Base-by-base conservation (phyloP, 30 jellyfish, hydroid and myxozoan species). In the Clytia hemisphaerica region DNA sequence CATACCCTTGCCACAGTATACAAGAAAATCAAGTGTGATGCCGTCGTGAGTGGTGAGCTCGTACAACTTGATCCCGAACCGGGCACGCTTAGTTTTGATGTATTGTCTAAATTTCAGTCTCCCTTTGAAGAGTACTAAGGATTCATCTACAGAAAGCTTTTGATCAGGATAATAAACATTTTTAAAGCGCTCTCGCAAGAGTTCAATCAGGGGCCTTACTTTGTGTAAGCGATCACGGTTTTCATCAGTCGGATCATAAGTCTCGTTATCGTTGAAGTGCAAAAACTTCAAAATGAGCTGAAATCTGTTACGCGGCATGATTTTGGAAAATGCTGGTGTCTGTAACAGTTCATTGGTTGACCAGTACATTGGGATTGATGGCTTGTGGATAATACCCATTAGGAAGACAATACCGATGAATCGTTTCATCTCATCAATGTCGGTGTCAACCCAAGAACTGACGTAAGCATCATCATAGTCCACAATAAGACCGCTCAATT, bases 171-270 rank as follows among this genome's bases (percentile, higher is more conserved):
- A 30, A 29, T 21, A 62, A 21, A 62, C 71, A 29, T 37, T 62
- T 62, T 37, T 62, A 37, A 32, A 29, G 21, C 72, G 7, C 67
- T 62, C 68, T 10, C 76, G 32, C 24, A 62, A 21, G n/a, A 62
- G 76, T 29, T 25, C 76, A 21, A 62, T 32, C 36, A 62, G 37
- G 32, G 76, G 73, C 21, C 71, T 29, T 7, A 62, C 76, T 62
- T 62, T 62, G 34, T 62, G 76, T 62, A 62, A 9, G 29, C 72
- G 72, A 62, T 62, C 68, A 29, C 62, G 65, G 71, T 62, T 62
- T 62, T 62, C n/a, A n/a, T n/a, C n/a, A n/a, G n/a, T n/a, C n/a
- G n/a, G n/a, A n/a, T n/a, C n/a, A n/a, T n/a, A n/a, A n/a, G n/a
- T n/a, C n/a, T n/a, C n/a, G n/a, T n/a, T n/a, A n/a, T n/a, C n/a